Conservation (phyloP, 2,113 vertebrate genomes). For the Hirundichthys speculiger region DNA sequence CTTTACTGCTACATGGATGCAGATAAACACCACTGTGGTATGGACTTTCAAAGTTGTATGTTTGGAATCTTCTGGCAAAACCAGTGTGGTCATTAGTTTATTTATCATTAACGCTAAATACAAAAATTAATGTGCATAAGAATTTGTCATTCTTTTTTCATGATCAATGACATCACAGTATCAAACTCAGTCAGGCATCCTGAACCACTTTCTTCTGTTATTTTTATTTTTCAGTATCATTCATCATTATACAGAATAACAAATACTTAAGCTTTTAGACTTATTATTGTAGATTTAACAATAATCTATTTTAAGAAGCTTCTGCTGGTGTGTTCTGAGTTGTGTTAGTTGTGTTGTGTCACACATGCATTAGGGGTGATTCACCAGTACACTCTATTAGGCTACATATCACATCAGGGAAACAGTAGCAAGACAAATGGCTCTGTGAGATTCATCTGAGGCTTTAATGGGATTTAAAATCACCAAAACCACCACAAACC, state of each 20-base stretch:
- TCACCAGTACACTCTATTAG: slow-evolving; percentile 39
- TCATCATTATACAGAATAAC: neutral
- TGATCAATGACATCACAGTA: too few relatives aligned
- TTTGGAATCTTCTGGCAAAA: too few relatives aligned
- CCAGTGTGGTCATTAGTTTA: too few relatives aligned
- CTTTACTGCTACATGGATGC: slow-evolving; percentile 19
- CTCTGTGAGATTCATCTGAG: slow-evolving; percentile 36
- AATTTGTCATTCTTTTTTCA: neutral
- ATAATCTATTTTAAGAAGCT: slow-evolving; percentile 11
- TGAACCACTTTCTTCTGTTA: neutral
- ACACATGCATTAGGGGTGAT: slow-evolving; percentile 48
- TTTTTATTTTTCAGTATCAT: neutral
- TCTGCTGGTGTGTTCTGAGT: slow-evolving; percentile 13
- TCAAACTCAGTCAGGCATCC: neutral
- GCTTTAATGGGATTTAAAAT: slow-evolving; percentile 72
- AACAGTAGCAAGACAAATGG: slow-evolving; percentile 67
- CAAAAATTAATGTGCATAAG: too few relatives aligned
- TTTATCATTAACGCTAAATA: neutral
- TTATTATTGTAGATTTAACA: slow-evolving; percentile 5
- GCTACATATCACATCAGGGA: slow-evolving; percentile 58
- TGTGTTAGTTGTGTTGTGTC: slow-evolving; percentile 19
- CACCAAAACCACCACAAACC: slow-evolving; percentile 61
- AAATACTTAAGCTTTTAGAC: neutral
- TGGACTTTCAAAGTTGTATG: too few relatives aligned
- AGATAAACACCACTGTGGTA: neutral